phyloP scores from a whole-genome alignment of 2,888 invertebrate genomes.

The Encarsia formosa region DNA sequence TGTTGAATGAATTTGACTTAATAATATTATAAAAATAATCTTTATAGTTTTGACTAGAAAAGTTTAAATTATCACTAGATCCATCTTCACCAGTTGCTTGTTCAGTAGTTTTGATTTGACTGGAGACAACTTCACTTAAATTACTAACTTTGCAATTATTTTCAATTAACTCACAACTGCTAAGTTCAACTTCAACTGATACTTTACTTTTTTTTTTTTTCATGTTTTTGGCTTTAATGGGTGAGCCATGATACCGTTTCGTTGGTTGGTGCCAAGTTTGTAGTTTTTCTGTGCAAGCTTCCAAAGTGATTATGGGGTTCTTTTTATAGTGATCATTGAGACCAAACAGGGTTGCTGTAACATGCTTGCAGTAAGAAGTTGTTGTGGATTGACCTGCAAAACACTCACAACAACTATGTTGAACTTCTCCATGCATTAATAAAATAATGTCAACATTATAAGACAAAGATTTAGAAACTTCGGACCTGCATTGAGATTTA shows the following conservation, averaged over 20 bases:
- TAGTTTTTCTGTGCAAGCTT: slow-evolving; percentile 5
- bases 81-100: background rate
- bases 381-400: background rate
- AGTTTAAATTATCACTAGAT: too few relatives aligned
- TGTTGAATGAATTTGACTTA: background rate
- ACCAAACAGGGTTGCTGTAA: background rate
- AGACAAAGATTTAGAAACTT: slow-evolving; percentile 4
- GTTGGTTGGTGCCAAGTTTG: slow-evolving; percentile 13
- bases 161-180: too few relatives aligned
- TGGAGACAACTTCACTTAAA: background rate
- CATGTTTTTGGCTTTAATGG: slow-evolving; percentile 1
- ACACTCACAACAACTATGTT: slow-evolving; percentile 3
- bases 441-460: slow-evolving; percentile 1
- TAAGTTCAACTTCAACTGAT: too few relatives aligned
- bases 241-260: slow-evolving; percentile 3
- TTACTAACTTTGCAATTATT: background rate
- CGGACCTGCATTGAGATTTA: background rate
- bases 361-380: slow-evolving; percentile 12
- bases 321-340: background rate
- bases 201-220: background rate
- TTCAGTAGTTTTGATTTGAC: too few relatives aligned
- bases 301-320: background rate
- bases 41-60: too few relatives aligned
- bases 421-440: background rate
- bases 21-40: slow-evolving; percentile 2